Evolutionary conservation across 2,797 vertebrate genomes (phyloP), one percentile per base, ranked within the genome.

Genomic region (Sphaeramia orbicularis): DNA sequence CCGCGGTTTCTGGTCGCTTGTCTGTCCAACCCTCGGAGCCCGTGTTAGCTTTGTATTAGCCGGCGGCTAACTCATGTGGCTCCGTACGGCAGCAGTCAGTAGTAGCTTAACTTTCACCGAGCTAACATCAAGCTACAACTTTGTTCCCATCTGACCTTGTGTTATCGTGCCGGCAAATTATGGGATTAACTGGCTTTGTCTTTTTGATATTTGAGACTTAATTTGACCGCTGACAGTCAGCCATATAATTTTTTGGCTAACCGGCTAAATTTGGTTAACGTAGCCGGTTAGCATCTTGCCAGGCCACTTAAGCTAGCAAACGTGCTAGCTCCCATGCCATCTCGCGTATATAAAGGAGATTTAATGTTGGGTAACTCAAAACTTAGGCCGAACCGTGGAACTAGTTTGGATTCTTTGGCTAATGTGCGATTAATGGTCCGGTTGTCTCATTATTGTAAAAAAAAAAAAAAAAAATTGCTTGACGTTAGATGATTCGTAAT

Each of bases 41-140:
- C 4, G 7, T 21, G 43, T 57, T 83, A 86, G 83, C 87, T 41
- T 1, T 0, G 6, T 60, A 70, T 74, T 83, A 83, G 55, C 64
- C 59, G 9, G 15, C 16, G 44, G 86, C 87, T 86, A 90, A 89
- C 79, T 90, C 86, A 76, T 88, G 89, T 88, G 89, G 80, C 71
- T 70, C 44, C 44, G 38, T 0, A 30, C 7, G 50, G 38, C 43
- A 19, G 16, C 24, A 66, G 40, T 44, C 50, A 41, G 41, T 47
- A 47, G 16, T 40, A 71, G 51, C 47, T 42, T 36, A 7, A 40
- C 6, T 7, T 40, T 42, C 45, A 30, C 42, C 11, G 8, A 6
- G 60, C 65, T 65, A 72, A 55, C 27, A 0, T 1, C 7, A 24
- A 16, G 47, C 54, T 27, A 14, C 10, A 44, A 16, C 12, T 65